Percentiles rank a stretch among this genome's conserved stretches.
phyloP scores from a whole-genome alignment of 1,140 invertebrate genomes.

The Copidosoma floridanum region DNA sequence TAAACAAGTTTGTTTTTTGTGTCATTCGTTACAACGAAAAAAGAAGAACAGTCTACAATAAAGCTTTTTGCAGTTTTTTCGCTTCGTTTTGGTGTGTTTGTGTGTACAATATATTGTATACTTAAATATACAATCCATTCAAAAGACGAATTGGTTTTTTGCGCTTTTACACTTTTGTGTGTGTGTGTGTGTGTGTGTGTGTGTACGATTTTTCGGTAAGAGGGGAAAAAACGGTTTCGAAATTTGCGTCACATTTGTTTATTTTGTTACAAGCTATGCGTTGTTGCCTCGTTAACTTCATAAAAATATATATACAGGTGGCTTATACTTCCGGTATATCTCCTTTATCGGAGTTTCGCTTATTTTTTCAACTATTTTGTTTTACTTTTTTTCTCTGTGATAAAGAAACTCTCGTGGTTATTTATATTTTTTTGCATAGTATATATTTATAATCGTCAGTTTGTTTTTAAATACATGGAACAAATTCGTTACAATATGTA shows the following conservation, averaged over 20 bases:
- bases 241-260: conserved; percentile 32
- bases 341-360: conserved; percentile 26
- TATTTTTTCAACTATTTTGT: conserved; percentile 12
- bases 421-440: background rate
- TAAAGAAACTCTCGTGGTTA: conserved; percentile 12
- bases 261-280: conserved; percentile 53
- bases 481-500: conserved; percentile 9
- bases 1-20: conserved; percentile 11
- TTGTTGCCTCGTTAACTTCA: conserved; percentile 54
- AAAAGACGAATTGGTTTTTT: conserved; percentile 11
- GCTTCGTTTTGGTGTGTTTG: too few relatives aligned
- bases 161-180: background rate
- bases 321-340: conserved; percentile 31
- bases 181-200: background rate
- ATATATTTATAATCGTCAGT: conserved; percentile 24
- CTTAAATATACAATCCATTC: background rate
- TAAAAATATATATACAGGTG: conserved; percentile 56
- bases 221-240: conserved; percentile 21
- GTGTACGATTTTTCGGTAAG: conserved; percentile 4
- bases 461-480: conserved; percentile 24
- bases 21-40: background rate
- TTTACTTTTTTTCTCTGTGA: conserved; percentile 12
- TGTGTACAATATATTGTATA: conserved; percentile 23
- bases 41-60: conserved; percentile 14
- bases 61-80: conserved; percentile 19